Conservation (phyloP, 2,113 vertebrate species). For the Sinocyclocheilus rhinocerous region DNA sequence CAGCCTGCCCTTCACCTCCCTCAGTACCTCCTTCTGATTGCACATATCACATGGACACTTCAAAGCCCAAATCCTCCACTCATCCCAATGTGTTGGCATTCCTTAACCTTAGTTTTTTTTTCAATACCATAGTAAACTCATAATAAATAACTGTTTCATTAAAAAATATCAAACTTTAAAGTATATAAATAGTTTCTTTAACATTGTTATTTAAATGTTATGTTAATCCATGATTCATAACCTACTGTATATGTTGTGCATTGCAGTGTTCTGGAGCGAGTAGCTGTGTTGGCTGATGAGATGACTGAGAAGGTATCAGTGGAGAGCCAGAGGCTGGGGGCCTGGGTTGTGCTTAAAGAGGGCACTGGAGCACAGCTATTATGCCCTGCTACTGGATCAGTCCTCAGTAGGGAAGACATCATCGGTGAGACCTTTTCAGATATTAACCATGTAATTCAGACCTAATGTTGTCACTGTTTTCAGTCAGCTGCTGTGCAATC, state of each 20-base stretch:
- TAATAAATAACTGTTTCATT: background rate
- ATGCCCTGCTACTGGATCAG: slow-evolving; percentile 69
- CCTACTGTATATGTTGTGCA: background rate
- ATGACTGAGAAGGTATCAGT: slow-evolving; percentile 74
- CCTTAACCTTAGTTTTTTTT: background rate
- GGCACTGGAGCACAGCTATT: slow-evolving; percentile 79
- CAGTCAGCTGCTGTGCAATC: background rate
- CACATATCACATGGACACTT: background rate
- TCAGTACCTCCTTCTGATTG: background rate
- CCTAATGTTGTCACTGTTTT: background rate
- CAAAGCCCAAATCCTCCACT: background rate
- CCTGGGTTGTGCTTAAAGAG: slow-evolving; percentile 80
- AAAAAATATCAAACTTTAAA: background rate
- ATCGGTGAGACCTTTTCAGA: slow-evolving; percentile 69
- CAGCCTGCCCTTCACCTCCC: background rate
- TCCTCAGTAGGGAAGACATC: slow-evolving; percentile 75
- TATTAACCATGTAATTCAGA: background rate
- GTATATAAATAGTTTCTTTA: background rate
- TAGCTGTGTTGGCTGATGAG: slow-evolving; percentile 62
- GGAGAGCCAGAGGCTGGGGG: slow-evolving; percentile 79
- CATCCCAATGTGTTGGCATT: background rate
- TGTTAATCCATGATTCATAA: background rate
- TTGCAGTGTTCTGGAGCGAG: slow-evolving; percentile 64
- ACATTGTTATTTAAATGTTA: background rate
- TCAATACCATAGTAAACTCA: background rate